Evolutionary conservation across 2,113 vertebrate species (phyloP).

Genomic region (Onychostruthus taczanowskii): DNA sequence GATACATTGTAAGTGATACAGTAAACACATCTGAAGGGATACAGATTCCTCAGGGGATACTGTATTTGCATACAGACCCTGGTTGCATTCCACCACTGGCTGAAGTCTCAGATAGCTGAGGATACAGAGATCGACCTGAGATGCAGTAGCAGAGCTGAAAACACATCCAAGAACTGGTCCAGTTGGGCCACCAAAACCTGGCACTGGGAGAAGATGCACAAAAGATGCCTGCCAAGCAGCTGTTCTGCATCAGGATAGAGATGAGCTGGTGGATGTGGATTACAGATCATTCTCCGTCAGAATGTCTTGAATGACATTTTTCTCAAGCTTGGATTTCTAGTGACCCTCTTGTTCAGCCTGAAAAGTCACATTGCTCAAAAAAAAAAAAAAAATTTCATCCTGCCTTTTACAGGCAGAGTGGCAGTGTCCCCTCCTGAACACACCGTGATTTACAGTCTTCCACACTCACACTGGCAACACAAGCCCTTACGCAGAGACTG

Average conservation of each 20-base stretch:
- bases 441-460: conserved; percentile 38
- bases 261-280: not conserved
- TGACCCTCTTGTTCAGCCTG: not conserved
- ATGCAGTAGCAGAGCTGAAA: not conserved
- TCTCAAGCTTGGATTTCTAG: not conserved
- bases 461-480: not conserved
- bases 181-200: not conserved
- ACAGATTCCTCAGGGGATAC: not conserved
- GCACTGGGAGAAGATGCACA: not conserved
- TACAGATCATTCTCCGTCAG: not conserved
- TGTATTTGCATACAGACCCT: not conserved
- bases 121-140: not conserved
- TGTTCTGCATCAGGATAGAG: not conserved
- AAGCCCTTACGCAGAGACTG: not conserved
- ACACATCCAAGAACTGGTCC: not conserved
- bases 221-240: not conserved
- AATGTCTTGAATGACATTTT: not conserved
- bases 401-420: conserved; percentile 34
- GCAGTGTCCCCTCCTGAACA: conserved; percentile 34
- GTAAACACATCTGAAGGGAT: not conserved
- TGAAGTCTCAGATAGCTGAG: not conserved
- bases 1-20: not conserved
- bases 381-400: not conserved
- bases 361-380: not conserved
- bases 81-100: not conserved